phyloP scores from a whole-genome alignment of 2,113 vertebrate species.

The Heterocephalus glaber region DNA sequence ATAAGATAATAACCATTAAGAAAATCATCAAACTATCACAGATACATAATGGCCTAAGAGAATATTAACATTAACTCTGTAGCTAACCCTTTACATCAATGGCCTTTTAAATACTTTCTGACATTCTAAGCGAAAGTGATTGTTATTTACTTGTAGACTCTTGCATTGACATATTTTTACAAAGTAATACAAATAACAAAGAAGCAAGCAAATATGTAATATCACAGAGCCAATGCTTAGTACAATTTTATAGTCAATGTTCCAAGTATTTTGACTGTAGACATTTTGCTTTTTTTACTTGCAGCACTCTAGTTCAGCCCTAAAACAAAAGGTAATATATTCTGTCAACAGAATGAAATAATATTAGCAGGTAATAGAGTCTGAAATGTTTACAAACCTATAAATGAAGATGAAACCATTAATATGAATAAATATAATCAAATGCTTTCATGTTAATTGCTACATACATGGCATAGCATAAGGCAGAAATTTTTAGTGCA shows the following conservation, averaged over 20 bases:
- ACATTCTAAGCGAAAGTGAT: slow-evolving; percentile 64
- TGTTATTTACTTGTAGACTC: slow-evolving; percentile 71
- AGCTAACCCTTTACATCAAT: slow-evolving; percentile 58
- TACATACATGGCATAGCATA: slow-evolving; percentile 76
- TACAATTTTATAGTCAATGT: slow-evolving; percentile 66
- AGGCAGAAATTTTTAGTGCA: slow-evolving; percentile 79
- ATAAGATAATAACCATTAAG: neutral
- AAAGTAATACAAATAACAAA: neutral
- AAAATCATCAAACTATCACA: slow-evolving; percentile 72
- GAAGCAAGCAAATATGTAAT: neutral
- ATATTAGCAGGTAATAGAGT: slow-evolving; percentile 82
- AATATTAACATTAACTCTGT: slow-evolving; percentile 67
- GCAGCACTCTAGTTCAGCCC: slow-evolving; percentile 57
- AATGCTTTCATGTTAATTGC: slow-evolving; percentile 82
- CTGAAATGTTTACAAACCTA: slow-evolving; percentile 86
- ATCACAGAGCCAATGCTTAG: neutral
- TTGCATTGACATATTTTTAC: slow-evolving; percentile 66
- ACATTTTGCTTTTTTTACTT: slow-evolving; percentile 60
- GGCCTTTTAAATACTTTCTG: slow-evolving; percentile 65
- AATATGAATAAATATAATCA: slow-evolving; percentile 84
- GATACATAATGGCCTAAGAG: slow-evolving; percentile 72
- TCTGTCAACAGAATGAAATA: slow-evolving; percentile 83
- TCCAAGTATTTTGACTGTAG: slow-evolving; percentile 62
- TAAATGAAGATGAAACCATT: slow-evolving; percentile 82
- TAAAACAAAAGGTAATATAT: slow-evolving; percentile 82